Percentiles rank a stretch among this genome's conserved stretches.
phyloP scores from a whole-genome alignment of 1,140 invertebrate species.

The Drosophila tropicalis region DNA sequence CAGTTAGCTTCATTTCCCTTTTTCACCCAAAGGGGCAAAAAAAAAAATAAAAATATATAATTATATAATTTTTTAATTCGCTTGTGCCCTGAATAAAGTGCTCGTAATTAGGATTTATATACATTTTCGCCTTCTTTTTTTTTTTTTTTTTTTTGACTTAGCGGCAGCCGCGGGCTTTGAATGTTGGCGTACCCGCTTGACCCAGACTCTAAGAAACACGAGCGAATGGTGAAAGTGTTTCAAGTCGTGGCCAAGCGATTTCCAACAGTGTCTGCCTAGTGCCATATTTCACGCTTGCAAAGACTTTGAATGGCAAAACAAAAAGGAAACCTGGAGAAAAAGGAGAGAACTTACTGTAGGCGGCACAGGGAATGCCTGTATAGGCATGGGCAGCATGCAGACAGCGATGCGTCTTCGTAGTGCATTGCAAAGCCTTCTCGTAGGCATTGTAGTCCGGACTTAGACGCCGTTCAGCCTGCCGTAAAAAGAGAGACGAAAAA shows the following conservation, averaged over 20 bases:
- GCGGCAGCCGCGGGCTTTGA: constrained; percentile 8
- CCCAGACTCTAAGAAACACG: constrained; percentile 38
- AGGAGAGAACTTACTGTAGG: constrained; percentile 88
- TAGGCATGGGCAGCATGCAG: constrained; percentile 95
- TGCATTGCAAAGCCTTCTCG: constrained; percentile 87
- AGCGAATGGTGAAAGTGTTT: constrained; percentile 48
- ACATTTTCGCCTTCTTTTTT: constrained; percentile 50
- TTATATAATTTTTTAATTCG: constrained; percentile 55
- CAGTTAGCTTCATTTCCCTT: constrained; percentile 39
- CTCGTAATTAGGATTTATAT: constrained; percentile 80
- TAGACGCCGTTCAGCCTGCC: constrained; percentile 83
- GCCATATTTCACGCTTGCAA: constrained; percentile 65
- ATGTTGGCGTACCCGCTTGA: constrained; percentile 48
- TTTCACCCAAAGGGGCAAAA: constrained; percentile 56
- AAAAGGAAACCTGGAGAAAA: background rate
- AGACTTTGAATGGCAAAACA: constrained; percentile 16
- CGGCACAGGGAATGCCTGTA: constrained; percentile 93
- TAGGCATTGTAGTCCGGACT: constrained; percentile 85
- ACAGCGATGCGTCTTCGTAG: constrained; percentile 92
- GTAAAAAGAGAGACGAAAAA: constrained; percentile 1
- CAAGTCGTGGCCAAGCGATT: constrained; percentile 46
- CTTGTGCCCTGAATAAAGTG: constrained; percentile 69
- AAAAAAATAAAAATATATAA: constrained; percentile 52
- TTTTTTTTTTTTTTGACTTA: constrained; percentile 15
- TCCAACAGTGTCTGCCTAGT: constrained; percentile 40